Evolutionary conservation across 92 coral and sea anemone genomes (phyloP), one percentile per base, ranked within the genome.

Genomic region (Ricordea florida): DNA sequence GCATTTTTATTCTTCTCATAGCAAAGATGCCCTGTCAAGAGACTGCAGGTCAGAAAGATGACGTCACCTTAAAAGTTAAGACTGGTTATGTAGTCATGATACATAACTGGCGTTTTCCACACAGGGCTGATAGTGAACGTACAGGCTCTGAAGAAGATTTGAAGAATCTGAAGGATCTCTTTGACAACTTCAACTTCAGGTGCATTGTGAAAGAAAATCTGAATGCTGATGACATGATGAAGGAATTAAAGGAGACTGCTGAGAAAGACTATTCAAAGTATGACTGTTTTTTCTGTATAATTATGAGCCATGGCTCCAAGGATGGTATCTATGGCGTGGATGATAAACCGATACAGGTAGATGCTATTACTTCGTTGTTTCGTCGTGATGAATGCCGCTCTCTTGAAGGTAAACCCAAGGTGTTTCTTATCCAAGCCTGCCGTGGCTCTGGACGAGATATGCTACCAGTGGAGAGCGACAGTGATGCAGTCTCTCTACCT

Each of bases 371-470:
- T 0, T 70, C 83, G 0, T 62, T 61, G 47, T 94, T 90, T 53
- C 80, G 93, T 5, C 81, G 87, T 1, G 53, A 71, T 21, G 70
- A 71, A 35, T 81, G 89, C 53, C 87, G 89, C 5, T 61, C 89
- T 1, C 73, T 94, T 3, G 83, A 61, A 16, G 91, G 88, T 22
- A 94, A 94, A 64, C 98, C 98, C 1, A 94, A 94, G 52, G 41
- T 94, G 25, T 94, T 94, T 43, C 68, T 94, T 16, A 63, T 94
- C 25, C 98, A 94, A 71, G 98, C 98, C 26, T 94, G 98, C 53
- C 81, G 98, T 14, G 96, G 96, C 1, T 10, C 66, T 45, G 59
- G 41, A 21, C 59, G 71, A 40, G 96, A 93, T 44, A 22, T 22
- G 3, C 59, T 74, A 0, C 63, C 89, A 4, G 38, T 63, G 18